phyloP scores from a whole-genome alignment of 2,113 vertebrate species.

The Mungos mungo region DNA sequence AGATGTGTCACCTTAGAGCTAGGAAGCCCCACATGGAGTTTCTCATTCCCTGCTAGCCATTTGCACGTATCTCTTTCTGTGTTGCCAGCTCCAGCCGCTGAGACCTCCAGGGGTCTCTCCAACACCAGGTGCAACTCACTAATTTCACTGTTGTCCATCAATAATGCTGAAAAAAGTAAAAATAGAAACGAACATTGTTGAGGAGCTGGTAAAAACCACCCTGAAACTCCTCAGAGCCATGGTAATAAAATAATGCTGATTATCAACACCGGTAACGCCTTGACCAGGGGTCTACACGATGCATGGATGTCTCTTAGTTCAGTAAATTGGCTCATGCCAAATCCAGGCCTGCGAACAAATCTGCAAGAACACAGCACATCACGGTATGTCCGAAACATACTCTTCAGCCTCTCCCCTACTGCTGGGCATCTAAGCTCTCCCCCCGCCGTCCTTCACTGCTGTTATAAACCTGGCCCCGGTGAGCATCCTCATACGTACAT shows the following conservation, averaged over 20 bases:
- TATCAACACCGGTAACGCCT: fast-evolving
- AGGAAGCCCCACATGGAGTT: not conserved
- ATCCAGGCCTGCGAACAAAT: not conserved
- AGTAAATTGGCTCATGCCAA: not conserved
- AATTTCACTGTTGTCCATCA: not conserved
- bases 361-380: too few relatives aligned
- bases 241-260: not conserved
- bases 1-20: not conserved
- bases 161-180: not conserved
- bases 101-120: not conserved
- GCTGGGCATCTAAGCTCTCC: not conserved
- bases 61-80: not conserved
- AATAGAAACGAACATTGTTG: not conserved
- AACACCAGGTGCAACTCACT: not conserved
- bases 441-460: not conserved
- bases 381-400: fast-evolving
- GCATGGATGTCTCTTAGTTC: not conserved
- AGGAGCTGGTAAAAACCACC: not conserved
- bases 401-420: not conserved
- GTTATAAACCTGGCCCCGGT: not conserved
- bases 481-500: not conserved
- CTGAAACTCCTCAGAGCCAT: not conserved
- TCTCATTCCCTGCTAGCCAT: not conserved
- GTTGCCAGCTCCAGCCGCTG: too few relatives aligned
- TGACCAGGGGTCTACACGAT: not conserved